Base-by-base conservation (phyloP, 2,113 vertebrate genomes). In the Etheostoma cragini region DNA sequence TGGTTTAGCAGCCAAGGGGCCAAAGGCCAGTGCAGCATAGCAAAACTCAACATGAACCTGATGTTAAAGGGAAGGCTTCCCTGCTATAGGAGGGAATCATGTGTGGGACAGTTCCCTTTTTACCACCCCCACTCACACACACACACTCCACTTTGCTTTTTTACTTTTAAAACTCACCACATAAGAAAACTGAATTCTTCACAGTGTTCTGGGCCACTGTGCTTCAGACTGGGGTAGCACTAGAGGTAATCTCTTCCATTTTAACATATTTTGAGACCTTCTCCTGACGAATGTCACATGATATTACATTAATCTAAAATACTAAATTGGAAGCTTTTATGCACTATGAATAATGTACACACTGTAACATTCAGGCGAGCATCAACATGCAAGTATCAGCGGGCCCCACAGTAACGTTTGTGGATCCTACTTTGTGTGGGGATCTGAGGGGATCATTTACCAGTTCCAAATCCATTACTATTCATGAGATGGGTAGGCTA, bases 1-100 rank as follows among this genome's bases (percentile, higher is more conserved):
- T 96, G 94, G 95, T 95, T 96, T 96, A 95, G 95, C 95, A 95
- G 95, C 86, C 84, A 74, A 85, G 86, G 80, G 92, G 93, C 88
- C 93, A 94, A 93, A 93, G 95, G 94, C 78, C 95, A 94, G 89
- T 66, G 50, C 86, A 94, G 94, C 95, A 91, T 95, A 89, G 91
- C 93, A 76, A 93, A 93, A 84, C 90, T 89, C 92, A 95, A 96
- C 91, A 90, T 90, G 89, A 95, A 95, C 94, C 95, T 94, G 94
- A 95, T 95, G 94, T 92, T 94, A 91, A 82, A 75, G 87, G 81
- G 83, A 91, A 88, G 86, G 65, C 78, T 91, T 86, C 80, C 76
- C 67, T 74, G 54, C 88, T 75, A 82, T 82, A 89, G 82, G 82
- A 83, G 90, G 71, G 83, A 86, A 94, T 82, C 92, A 94, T 94